These are phyloP conservation scores for Chloromyia formosa DNA, from an alignment of 2,888 invertebrate species.

Conservation along the genomic window DNA sequence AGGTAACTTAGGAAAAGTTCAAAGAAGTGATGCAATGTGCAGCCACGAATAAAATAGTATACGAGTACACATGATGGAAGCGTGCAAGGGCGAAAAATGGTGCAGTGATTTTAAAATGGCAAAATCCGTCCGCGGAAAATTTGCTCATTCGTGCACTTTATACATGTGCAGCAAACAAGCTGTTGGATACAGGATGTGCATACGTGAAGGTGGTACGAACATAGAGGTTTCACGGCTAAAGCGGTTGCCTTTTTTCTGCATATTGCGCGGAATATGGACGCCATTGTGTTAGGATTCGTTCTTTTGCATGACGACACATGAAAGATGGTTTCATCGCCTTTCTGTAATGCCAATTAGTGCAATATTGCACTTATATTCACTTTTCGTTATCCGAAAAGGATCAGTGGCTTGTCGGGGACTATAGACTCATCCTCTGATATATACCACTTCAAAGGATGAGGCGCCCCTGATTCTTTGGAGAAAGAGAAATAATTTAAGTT, in stretches of 20 bases:
- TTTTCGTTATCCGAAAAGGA: background rate
- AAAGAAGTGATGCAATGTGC: constrained; percentile 40
- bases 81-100: background rate
- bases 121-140: constrained; percentile 31
- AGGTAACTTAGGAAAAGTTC: constrained; percentile 42
- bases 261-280: background rate
- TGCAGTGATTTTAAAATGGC: constrained; percentile 1
- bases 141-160: constrained; percentile 25
- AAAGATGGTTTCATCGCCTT: constrained; percentile 67
- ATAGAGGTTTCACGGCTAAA: background rate
- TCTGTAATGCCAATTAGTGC: constrained; percentile 71
- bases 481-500: too few relatives aligned
- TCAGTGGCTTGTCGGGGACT: too few relatives aligned
- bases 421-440: too few relatives aligned
- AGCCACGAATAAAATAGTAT: too few relatives aligned
- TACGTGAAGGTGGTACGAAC: background rate
- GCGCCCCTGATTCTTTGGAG: too few relatives aligned
- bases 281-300: constrained; percentile 11
- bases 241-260: background rate
- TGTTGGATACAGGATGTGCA: too few relatives aligned
- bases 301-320: constrained; percentile 43
- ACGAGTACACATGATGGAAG: background rate
- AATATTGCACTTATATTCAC: constrained; percentile 26
- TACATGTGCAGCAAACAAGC: background rate
- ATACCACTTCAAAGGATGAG: too few relatives aligned